Conservation (phyloP, 2,113 vertebrate genomes). For the Xiphophorus couchianus region DNA sequence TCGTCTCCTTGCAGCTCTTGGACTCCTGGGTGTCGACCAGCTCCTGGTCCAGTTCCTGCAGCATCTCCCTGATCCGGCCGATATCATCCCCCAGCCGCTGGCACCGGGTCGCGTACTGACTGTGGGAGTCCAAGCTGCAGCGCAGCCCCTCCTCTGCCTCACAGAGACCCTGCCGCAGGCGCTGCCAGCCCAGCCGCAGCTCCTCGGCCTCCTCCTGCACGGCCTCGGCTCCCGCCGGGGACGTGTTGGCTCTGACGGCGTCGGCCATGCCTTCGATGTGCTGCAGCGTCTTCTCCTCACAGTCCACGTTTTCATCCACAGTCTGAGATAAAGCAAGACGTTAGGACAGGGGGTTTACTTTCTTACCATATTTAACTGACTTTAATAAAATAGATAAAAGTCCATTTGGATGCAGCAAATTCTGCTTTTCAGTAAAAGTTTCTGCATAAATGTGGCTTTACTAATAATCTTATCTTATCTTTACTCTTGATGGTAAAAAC, state of each 20-base stretch:
- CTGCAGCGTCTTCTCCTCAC: constrained; percentile 80
- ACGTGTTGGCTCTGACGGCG: constrained; percentile 83
- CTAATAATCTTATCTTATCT: too few relatives aligned
- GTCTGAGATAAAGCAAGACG: constrained; percentile 53
- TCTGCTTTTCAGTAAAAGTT: too few relatives aligned
- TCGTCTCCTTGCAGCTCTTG: constrained; percentile 50
- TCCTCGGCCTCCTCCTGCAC: constrained; percentile 84
- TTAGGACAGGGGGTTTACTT: background rate
- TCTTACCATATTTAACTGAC: too few relatives aligned
- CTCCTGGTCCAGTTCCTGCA: constrained; percentile 80
- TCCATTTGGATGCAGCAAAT: too few relatives aligned
- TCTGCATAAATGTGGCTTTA: too few relatives aligned
- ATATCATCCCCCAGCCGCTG: constrained; percentile 81
- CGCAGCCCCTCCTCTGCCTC: constrained; percentile 79
- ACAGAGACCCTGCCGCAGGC: constrained; percentile 74
- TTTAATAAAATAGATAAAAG: too few relatives aligned
- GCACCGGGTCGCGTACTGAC: constrained; percentile 75
- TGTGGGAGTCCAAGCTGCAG: constrained; percentile 75
- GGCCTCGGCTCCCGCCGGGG: constrained; percentile 84
- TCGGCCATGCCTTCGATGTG: constrained; percentile 80
- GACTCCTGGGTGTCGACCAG: constrained; percentile 66
- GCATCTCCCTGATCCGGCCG: constrained; percentile 69
- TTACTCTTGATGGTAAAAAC: too few relatives aligned
- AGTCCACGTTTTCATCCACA: constrained; percentile 79
- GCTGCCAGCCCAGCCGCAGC: constrained; percentile 83